Base-by-base conservation (phyloP, 2,888 invertebrate genomes). In the Acanthococcus lagerstroemiae region DNA sequence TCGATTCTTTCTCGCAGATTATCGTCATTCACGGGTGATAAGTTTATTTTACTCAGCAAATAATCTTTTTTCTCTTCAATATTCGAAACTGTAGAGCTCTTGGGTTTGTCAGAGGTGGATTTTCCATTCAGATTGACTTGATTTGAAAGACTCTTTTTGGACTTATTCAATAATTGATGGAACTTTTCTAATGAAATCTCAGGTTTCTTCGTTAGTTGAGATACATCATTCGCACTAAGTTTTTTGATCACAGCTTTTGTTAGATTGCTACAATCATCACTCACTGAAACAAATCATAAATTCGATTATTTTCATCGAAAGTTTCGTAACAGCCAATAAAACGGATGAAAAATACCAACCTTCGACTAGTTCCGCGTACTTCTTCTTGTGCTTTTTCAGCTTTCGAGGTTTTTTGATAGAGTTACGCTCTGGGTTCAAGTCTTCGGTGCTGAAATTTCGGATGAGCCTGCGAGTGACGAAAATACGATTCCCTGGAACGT, bases 301-400 rank as follows among this genome's bases (percentile, higher is more conserved):
- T 30, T 17, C 15, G 15, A 37, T 21, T 37, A 37, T 15, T 15
- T 9, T 37, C 7, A 7, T 15, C 7, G 7, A 9, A 37, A 37
- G 12, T 37, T 37, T 27, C 26, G 30, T 5, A 26, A 55, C 26
- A 17, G 26, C 7, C 52, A n/a, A n/a, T n/a, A 55, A 12, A 19
- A 56, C 19, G 2, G 21, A 21, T 27, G 1, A 9, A 15, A 52
- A 9, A 3, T 1, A 52, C 52, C 1, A 24, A 61, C 61, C 19
- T 61, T 61, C 54, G 1, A 61, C 15, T 21, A 52, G 22, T 24
- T 61, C 61, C 19, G 44, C 22, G 21, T 52, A 61, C 30, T 61
- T 61, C 17, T 61, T 61, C 37, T 61, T 61, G 19, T 21, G 24
- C 52, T 61, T 52, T n/a, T 30, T n/a, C n/a, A n/a, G n/a, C n/a